Conservation (phyloP, 1,140 invertebrate species). For the Drosophila kanapiae region DNA sequence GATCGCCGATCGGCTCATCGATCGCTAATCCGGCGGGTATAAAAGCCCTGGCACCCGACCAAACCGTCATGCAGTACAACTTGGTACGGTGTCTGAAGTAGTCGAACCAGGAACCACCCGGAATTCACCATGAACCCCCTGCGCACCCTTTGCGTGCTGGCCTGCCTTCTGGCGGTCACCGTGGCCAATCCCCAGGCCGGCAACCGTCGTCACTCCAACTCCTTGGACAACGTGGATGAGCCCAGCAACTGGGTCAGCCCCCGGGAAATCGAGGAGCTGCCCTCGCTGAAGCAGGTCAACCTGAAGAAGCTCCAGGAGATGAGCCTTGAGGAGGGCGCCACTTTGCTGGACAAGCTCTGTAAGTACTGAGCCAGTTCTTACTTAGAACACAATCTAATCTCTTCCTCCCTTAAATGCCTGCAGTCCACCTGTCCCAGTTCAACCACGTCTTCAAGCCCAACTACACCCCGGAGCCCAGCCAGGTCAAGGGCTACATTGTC, state of each 20-base stretch:
- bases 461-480: conserved; percentile 66
- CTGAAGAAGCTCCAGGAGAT: conserved; percentile 70
- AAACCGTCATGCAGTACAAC: conserved; percentile 53
- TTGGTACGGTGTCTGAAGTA: conserved; percentile 53
- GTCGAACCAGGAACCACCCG: conserved; percentile 27
- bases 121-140: conserved; percentile 67
- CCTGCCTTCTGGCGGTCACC: conserved; percentile 61
- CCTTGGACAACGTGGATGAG: conserved; percentile 52
- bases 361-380: conserved; percentile 15
- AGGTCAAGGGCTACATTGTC: conserved; percentile 70
- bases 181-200: conserved; percentile 30
- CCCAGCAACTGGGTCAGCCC: conserved; percentile 72
- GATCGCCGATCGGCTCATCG: background rate
- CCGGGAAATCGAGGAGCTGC: conserved; percentile 67
- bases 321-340: conserved; percentile 70
- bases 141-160: conserved; percentile 63
- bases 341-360: conserved; percentile 71
- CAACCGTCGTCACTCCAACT: conserved; percentile 32
- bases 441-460: conserved; percentile 61
- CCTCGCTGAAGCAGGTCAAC: conserved; percentile 65
- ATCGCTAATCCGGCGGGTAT: conserved; percentile 29
- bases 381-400: background rate
- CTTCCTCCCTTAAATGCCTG: background rate
- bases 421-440: conserved; percentile 76
- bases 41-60: conserved; percentile 21